Conservation (phyloP, 1,140 invertebrate genomes). For the Zelostemma sp. region DNA sequence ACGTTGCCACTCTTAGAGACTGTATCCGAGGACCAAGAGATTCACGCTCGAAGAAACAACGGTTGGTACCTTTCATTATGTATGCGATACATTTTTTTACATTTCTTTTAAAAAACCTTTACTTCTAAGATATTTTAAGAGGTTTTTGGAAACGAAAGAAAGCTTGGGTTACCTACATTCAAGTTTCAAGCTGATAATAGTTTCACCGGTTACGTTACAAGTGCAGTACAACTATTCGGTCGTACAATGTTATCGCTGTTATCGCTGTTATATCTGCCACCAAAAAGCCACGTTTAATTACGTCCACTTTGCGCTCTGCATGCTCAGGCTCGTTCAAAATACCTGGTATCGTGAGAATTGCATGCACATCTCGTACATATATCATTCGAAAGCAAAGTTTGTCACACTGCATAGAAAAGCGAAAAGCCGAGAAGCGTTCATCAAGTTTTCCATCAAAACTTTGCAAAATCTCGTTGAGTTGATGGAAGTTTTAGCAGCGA, state of each 20-base stretch:
- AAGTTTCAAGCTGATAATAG: background rate
- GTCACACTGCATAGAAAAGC: background rate
- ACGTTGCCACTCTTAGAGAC: conserved; percentile 73
- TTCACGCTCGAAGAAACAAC: conserved; percentile 66
- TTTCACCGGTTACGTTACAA: too few relatives aligned
- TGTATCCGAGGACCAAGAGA: conserved; percentile 75
- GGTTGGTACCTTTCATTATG: conserved; percentile 54
- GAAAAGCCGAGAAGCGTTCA: too few relatives aligned
- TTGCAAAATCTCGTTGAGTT: too few relatives aligned
- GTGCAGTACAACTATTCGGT: background rate
- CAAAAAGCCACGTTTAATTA: conserved; percentile 9
- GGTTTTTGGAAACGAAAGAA: background rate
- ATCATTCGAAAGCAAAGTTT: conserved; percentile 15
- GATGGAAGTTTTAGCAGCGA: too few relatives aligned
- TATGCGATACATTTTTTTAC: background rate
- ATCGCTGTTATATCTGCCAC: conserved; percentile 9
- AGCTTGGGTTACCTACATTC: too few relatives aligned
- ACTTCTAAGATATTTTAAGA: background rate
- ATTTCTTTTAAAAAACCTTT: too few relatives aligned
- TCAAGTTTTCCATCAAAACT: too few relatives aligned
- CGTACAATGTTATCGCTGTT: background rate
- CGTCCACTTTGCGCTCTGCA: conserved; percentile 23
- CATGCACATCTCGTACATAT: conserved; percentile 22
- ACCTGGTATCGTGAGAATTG: conserved; percentile 9
- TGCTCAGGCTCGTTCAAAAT: conserved; percentile 14